Percentiles rank a stretch among this genome's conserved stretches.
These are phyloP conservation scores for Morpho helenor DNA, from an alignment of 2,888 invertebrate genomes.

Conservation along the genomic window DNA sequence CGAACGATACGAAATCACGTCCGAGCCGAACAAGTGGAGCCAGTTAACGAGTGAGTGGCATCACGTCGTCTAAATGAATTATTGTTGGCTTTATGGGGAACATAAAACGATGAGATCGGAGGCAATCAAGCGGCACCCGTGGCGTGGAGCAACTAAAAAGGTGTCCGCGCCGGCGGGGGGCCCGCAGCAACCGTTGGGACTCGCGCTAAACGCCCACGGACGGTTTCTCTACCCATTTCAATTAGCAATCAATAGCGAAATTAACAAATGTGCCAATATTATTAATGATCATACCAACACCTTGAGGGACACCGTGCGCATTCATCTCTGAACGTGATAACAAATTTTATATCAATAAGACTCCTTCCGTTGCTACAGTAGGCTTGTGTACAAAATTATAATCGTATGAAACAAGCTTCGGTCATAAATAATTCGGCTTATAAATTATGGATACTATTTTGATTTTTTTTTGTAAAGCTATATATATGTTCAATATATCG, in stretches of 20 bases:
- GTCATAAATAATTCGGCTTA: too few relatives aligned
- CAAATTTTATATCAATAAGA: too few relatives aligned
- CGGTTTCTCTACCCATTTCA: constrained; percentile 66
- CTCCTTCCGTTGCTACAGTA: too few relatives aligned
- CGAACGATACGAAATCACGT: constrained; percentile 43
- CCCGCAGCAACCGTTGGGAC: constrained; percentile 56
- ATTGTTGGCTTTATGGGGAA: constrained; percentile 77
- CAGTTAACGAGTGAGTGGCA: constrained; percentile 76
- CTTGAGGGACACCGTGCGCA: constrained; percentile 3
- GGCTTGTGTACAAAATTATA: too few relatives aligned
- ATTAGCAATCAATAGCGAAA: constrained; percentile 67
- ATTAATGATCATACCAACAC: constrained; percentile 23
- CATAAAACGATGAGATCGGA: constrained; percentile 77
- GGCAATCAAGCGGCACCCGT: constrained; percentile 77
- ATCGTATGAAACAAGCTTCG: too few relatives aligned
- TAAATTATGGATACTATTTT: too few relatives aligned
- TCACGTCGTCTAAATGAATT: constrained; percentile 79
- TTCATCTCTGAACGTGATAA: background rate
- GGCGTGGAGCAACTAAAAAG: constrained; percentile 70
- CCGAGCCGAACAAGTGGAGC: constrained; percentile 49
- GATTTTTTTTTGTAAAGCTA: too few relatives aligned
- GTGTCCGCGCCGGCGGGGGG: constrained; percentile 64
- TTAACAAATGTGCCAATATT: constrained; percentile 46
- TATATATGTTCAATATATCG: too few relatives aligned
- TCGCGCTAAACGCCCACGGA: constrained; percentile 64